phyloP scores from a whole-genome alignment of 35 echinoderm and acorn worm genomes.

The Nesometra sesokonis region DNA sequence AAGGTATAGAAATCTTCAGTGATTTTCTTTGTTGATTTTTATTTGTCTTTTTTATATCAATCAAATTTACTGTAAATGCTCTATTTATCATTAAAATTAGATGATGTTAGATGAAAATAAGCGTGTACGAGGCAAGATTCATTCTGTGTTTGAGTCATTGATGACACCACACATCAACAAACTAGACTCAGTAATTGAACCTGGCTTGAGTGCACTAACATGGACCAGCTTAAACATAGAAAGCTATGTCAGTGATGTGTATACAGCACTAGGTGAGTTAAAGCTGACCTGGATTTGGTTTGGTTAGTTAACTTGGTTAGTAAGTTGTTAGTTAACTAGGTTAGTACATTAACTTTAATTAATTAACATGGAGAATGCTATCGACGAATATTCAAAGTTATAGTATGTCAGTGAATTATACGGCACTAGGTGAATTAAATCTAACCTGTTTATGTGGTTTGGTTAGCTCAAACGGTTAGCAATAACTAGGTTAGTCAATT shows the following conservation, averaged over 20 bases:
- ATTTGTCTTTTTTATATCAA: too few species aligned
- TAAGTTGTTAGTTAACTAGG: background rate
- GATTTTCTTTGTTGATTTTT: too few species aligned
- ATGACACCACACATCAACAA: conserved; percentile 75
- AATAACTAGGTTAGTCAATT: background rate
- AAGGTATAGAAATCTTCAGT: too few species aligned
- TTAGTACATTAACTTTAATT: background rate
- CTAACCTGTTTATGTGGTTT: background rate
- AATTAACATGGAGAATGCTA: background rate
- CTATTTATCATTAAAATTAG: too few species aligned
- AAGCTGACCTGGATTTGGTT: background rate
- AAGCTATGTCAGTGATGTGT: conserved; percentile 45
- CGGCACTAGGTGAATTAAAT: conserved; percentile 56
- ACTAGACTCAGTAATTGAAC: conserved; percentile 64
- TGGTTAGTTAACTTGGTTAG: background rate
- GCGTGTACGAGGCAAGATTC: conserved; percentile 74
- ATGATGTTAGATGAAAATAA: conserved; percentile 79
- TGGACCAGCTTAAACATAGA: conserved; percentile 98
- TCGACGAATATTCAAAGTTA: too few species aligned
- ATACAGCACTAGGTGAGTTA: conserved; percentile 57
- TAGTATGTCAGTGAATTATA: conserved; percentile 54
- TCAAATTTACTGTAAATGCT: too few species aligned
- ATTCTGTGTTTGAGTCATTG: conserved; percentile 70
- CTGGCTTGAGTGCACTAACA: conserved; percentile 73
- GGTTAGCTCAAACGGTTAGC: background rate